Evolutionary conservation across 2,113 vertebrate genomes (phyloP).

Genomic region (Pycnonotus jocosus): DNA sequence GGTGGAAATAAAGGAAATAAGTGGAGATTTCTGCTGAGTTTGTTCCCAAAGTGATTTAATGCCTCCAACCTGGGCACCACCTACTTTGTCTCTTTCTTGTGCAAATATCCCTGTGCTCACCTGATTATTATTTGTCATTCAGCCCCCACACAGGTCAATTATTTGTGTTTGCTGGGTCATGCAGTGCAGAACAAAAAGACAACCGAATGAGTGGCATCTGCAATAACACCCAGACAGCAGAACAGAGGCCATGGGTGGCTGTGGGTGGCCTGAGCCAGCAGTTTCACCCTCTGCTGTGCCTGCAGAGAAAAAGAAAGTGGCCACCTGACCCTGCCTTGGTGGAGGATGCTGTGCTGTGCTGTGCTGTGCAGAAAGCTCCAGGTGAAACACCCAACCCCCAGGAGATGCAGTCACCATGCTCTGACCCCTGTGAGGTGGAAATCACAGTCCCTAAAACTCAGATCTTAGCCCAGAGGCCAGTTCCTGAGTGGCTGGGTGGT

Average conservation of each 20-base stretch:
- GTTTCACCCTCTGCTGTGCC: background rate
- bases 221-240: background rate
- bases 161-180: background rate
- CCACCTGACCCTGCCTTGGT: background rate
- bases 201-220: background rate
- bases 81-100: slow-evolving; percentile 19
- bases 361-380: background rate
- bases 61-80: background rate
- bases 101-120: background rate
- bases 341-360: background rate
- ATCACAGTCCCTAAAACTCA: background rate
- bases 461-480: background rate
- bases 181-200: background rate
- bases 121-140: slow-evolving; percentile 14
- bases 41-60: background rate
- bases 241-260: background rate
- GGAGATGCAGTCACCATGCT: background rate
- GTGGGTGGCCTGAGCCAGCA: background rate
- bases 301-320: background rate
- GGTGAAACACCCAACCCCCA: background rate
- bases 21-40: background rate
- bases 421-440: background rate
- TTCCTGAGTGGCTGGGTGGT: background rate
- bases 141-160: background rate
- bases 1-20: background rate